phyloP scores from a whole-genome alignment of 2,797 vertebrate species.

The Hyperoplus lanceolatus region DNA sequence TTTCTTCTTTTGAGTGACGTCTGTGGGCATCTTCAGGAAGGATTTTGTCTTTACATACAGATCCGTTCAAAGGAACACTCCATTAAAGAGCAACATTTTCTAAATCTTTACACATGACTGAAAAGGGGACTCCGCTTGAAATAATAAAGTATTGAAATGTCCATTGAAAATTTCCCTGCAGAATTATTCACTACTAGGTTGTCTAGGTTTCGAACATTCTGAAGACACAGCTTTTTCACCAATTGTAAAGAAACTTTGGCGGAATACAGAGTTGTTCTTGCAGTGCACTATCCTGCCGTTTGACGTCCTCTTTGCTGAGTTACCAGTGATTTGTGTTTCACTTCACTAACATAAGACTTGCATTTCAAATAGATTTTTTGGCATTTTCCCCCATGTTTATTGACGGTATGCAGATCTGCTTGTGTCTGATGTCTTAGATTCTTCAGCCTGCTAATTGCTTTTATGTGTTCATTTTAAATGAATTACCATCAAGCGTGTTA shows the following conservation, averaged over 20 bases:
- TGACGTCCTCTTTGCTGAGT: background rate
- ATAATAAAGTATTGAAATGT: background rate
- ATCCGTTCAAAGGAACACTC: background rate
- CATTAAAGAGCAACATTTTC: background rate
- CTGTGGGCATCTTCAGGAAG: background rate
- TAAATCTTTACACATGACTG: background rate
- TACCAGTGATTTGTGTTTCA: background rate
- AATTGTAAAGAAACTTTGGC: background rate
- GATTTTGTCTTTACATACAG: background rate
- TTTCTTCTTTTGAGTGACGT: background rate
- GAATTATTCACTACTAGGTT: background rate
- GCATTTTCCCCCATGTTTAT: background rate
- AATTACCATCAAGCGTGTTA: background rate
- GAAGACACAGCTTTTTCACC: background rate
- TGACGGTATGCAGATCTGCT: background rate
- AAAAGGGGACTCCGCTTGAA: background rate
- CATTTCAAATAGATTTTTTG: background rate
- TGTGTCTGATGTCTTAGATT: no score
- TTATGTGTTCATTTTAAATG: background rate
- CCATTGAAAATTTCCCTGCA: background rate
- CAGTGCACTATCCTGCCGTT: background rate
- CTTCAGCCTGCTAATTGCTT: background rate
- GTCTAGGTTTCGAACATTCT: background rate
- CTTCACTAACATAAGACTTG: background rate
- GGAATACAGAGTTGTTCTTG: background rate